Base-by-base conservation (phyloP, 2,113 vertebrate genomes). In the Sebastes schlegelii region DNA sequence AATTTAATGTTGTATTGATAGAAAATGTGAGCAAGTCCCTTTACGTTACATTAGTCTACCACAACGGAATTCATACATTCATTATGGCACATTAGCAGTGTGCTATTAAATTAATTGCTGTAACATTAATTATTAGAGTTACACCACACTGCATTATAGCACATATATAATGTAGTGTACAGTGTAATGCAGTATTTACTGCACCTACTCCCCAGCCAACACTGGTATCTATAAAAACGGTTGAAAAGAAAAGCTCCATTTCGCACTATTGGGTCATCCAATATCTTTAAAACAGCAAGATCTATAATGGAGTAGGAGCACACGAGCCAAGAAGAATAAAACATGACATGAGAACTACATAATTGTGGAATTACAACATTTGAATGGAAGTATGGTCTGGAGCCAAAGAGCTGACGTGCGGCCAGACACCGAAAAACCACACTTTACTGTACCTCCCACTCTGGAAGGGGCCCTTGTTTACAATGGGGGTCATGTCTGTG, bases 401-500 rank as follows among this genome's bases (percentile, higher is more conserved):
- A 77, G 84, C 52, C 76, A 82, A 62, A 65, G 0, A 62, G 54
- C 70, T 19, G 65, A 85, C 68, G 42, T 21, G 49, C 4, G 67
- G 69, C 70, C 62, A 61, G 61, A 69, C 49, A 62, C 62, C 0
- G 2, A 86, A 79, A 68, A 74, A 81, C 10, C 48, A 52, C 26
- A 84, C 52, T 77, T 83, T 34, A 67, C 66, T 82, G 69, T 43
- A 84, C 61, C 83, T 83, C 69, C 46, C 42, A 12, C 75, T 84
- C 70, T 74, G 75, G 73, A 88, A 79, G 48, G 76, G 74, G 74
- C 80, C 45, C 83, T 84, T 88, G 86, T 92, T 93, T 94, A 90
- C 88, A 89, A 93, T 89, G 88, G 76, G 74, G 92, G 90, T 92
- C 91, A 92, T 93, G 92, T 89, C 79, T 92, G 68, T 78, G 83